Evolutionary conservation across 2,888 invertebrate genomes (phyloP).

Genomic region (Metellina segmentata): DNA sequence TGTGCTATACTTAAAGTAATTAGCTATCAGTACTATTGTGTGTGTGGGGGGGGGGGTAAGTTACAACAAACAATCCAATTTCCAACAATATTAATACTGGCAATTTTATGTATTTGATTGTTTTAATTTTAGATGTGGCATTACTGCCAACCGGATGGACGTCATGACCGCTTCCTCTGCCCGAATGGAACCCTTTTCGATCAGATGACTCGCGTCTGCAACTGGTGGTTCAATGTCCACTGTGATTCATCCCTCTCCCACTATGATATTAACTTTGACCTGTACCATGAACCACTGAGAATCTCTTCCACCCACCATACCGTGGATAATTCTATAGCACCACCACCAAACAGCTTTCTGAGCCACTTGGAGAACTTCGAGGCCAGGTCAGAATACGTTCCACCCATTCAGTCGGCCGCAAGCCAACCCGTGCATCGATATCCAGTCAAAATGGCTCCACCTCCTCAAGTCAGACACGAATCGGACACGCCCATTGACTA

Average conservation of each 20-base stretch:
- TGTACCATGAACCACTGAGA: conserved; percentile 59
- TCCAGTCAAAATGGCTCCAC: conserved; percentile 64
- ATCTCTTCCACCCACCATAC: background rate
- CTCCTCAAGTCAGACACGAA: conserved; percentile 58
- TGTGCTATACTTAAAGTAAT: too few relatives aligned
- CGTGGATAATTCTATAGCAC: conserved; percentile 2
- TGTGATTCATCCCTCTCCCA: conserved; percentile 58
- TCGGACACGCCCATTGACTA: conserved; percentile 32
- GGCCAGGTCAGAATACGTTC: background rate
- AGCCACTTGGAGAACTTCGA: conserved; percentile 63
- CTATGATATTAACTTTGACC: conserved; percentile 74
- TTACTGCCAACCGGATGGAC: conserved; percentile 78
- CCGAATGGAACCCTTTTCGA: conserved; percentile 78
- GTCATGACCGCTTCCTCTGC: conserved; percentile 76
- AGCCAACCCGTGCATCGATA: conserved; percentile 42
- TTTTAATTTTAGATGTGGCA: conserved; percentile 76
- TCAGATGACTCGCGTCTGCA: conserved; percentile 77
- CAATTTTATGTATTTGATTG: background rate
- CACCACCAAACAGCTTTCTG: conserved; percentile 63
- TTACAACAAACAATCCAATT: too few relatives aligned
- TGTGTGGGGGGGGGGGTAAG: too few relatives aligned
- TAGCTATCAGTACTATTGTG: too few relatives aligned
- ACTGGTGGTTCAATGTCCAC: conserved; percentile 77
- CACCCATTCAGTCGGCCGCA: conserved; percentile 40
- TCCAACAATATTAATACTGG: too few relatives aligned